These are phyloP conservation scores for Lithobates sylvaticus DNA, from an alignment of 2,797 vertebrate species.

Conservation along the genomic window DNA sequence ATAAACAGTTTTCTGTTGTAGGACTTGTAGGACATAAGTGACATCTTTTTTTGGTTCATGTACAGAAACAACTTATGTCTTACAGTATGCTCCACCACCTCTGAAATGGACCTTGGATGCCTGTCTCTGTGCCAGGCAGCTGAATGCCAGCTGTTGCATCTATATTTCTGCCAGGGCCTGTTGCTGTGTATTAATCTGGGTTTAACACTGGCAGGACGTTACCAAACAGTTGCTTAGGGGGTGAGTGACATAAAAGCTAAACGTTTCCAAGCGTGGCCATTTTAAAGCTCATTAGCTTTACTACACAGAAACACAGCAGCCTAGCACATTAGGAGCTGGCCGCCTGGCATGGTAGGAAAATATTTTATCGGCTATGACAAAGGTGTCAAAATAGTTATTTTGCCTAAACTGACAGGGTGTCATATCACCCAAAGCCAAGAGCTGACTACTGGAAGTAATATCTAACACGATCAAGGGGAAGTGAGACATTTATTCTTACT, in stretches of 20 bases:
- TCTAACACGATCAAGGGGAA: constrained; percentile 62
- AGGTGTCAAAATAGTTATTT: constrained; percentile 49
- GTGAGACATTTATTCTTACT: constrained; percentile 13
- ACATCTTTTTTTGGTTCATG: not conserved
- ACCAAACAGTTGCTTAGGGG: constrained; percentile 63
- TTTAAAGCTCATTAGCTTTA: constrained; percentile 54
- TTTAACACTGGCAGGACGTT: constrained; percentile 60
- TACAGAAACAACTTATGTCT: constrained; percentile 16
- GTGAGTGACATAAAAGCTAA: constrained; percentile 64
- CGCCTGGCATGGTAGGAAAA: constrained; percentile 34
- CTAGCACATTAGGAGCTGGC: constrained; percentile 39
- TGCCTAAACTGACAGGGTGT: constrained; percentile 39
- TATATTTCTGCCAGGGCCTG: constrained; percentile 50
- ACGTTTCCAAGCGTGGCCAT: constrained; percentile 43
- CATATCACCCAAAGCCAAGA: not conserved
- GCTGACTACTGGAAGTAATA: constrained; percentile 65
- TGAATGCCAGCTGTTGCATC: constrained; percentile 47
- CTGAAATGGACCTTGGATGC: constrained; percentile 49
- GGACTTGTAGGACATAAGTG: constrained; percentile 13
- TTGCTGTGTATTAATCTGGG: constrained; percentile 59
- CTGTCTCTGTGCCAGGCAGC: constrained; percentile 47
- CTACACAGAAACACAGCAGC: constrained; percentile 50
- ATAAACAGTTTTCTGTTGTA: not conserved
- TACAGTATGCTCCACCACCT: constrained; percentile 21
- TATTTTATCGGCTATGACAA: constrained; percentile 45